Percentiles rank a stretch among this genome's conserved stretches.
These are phyloP conservation scores for Eurytoma californica DNA, from an alignment of 2,888 invertebrate genomes.

Conservation along the genomic window DNA sequence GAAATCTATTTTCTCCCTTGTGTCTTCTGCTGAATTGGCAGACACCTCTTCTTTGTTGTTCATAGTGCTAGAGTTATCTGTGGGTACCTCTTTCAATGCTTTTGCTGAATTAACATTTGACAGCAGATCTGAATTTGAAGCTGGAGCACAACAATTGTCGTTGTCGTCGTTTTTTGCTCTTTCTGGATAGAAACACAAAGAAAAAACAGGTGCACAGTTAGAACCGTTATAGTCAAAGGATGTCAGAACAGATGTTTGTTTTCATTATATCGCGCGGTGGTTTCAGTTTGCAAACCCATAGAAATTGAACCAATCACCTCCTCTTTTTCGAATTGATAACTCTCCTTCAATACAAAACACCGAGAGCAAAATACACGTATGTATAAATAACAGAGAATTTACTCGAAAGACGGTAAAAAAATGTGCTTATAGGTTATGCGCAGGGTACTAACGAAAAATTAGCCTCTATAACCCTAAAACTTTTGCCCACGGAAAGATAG, in stretches of 20 bases:
- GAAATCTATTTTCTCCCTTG: constrained; percentile 82
- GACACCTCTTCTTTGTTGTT: constrained; percentile 54
- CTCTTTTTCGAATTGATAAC: not conserved
- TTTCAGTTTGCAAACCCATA: not conserved
- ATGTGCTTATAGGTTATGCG: constrained; percentile 41
- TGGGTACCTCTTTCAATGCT: constrained; percentile 59
- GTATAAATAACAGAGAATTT: constrained; percentile 19
- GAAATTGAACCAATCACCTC: not conserved
- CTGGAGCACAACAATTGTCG: constrained; percentile 78
- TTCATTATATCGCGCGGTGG: constrained; percentile 11
- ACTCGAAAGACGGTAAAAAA: not conserved
- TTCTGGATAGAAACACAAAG: constrained; percentile 72
- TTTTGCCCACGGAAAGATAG: not conserved
- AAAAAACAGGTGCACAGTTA: not conserved
- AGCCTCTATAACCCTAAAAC: not conserved
- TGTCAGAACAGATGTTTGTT: constrained; percentile 42
- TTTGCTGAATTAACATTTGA: constrained; percentile 59
- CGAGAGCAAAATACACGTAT: not conserved
- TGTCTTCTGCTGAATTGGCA: constrained; percentile 59
- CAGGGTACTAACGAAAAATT: not conserved
- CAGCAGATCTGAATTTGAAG: constrained; percentile 72
- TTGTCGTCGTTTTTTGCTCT: constrained; percentile 78
- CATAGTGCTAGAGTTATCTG: constrained; percentile 52
- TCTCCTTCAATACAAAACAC: not conserved
- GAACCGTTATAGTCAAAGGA: not conserved